phyloP scores from a whole-genome alignment of 2,888 invertebrate genomes.

The Blera fallax region DNA sequence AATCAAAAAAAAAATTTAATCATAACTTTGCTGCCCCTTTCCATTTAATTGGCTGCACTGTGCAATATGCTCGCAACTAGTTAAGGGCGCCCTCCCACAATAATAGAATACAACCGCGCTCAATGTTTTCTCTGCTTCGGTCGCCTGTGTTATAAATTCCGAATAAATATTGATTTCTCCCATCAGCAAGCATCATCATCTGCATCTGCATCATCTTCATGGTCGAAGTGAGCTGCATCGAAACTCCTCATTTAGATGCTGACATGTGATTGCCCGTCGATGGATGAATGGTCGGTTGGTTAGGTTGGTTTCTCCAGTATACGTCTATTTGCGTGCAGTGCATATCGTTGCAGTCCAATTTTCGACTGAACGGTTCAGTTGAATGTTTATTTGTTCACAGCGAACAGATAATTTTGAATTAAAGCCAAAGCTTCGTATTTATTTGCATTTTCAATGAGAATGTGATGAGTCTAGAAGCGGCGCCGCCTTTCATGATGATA shows the following conservation, averaged over 20 bases:
- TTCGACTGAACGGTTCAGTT: neutral
- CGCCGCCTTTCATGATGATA: slow-evolving; percentile 8
- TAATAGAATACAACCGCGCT: neutral
- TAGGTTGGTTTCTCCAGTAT: neutral
- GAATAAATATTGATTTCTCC: slow-evolving; percentile 47
- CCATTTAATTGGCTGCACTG: neutral
- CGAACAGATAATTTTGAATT: slow-evolving; percentile 19
- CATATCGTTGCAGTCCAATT: neutral
- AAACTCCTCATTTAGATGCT: slow-evolving; percentile 43
- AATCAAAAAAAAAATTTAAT: no score
- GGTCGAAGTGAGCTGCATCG: slow-evolving; percentile 18
- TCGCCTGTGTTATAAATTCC: neutral
- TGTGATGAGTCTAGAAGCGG: neutral
- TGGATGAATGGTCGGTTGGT: neutral
- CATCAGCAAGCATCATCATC: neutral
- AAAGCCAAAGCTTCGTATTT: slow-evolving; percentile 17
- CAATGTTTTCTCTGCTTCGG: neutral
- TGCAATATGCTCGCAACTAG: neutral
- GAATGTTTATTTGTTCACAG: slow-evolving; percentile 36
- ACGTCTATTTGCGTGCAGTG: neutral
- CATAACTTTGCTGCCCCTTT: no score
- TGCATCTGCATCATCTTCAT: slow-evolving; percentile 14
- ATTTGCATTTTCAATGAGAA: slow-evolving; percentile 33
- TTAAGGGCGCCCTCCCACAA: neutral
- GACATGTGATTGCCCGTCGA: slow-evolving; percentile 46